Conservation (phyloP, 1,140 invertebrate genomes). For the Neoseiulus cucumeris region DNA sequence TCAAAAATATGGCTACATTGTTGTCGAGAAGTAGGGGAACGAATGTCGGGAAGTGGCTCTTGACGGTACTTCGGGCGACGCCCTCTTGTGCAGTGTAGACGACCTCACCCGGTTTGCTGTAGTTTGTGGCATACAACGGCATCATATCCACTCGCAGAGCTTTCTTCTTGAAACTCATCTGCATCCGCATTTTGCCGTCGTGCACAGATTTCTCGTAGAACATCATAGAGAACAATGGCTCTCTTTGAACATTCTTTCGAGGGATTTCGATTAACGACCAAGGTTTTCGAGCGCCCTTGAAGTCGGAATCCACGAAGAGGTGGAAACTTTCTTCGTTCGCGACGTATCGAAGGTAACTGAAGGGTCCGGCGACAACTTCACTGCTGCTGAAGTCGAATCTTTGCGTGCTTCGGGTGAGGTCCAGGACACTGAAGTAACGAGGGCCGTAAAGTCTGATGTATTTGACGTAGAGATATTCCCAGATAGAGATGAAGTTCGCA, state of each 20-base stretch:
- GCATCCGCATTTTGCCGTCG: not conserved
- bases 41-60: not conserved
- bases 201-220: not conserved
- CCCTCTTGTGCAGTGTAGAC: not conserved
- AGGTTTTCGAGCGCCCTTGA: not conserved
- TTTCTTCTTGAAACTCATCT: not conserved
- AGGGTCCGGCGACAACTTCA: not conserved
- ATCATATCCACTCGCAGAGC: not conserved
- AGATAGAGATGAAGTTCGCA: not conserved
- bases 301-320: not conserved
- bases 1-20: not conserved
- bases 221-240: not conserved
- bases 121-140: not conserved
- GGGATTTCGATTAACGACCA: not conserved
- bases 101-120: not conserved
- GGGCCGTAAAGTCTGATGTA: not conserved
- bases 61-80: not conserved
- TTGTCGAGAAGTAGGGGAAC: not conserved
- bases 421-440: not conserved
- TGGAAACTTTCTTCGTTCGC: not conserved
- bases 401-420: not conserved
- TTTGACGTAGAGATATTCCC: not conserved
- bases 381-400: not conserved
- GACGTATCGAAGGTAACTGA: not conserved
- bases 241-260: not conserved